phyloP scores from a whole-genome alignment of 2,797 vertebrate genomes.

The Sebastes baramenuke region DNA sequence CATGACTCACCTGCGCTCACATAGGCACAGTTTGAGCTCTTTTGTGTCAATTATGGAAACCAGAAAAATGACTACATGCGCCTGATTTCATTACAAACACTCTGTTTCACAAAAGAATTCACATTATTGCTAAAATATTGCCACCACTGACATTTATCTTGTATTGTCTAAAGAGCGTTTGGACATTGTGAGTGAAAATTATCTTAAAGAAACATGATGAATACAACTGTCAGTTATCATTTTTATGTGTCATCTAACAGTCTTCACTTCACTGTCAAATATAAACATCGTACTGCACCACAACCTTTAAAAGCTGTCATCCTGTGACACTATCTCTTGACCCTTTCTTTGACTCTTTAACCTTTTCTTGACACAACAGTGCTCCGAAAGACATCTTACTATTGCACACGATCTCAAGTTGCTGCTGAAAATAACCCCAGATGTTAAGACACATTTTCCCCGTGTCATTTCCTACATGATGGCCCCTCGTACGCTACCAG shows the following conservation, averaged over 20 bases:
- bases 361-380: slow-evolving; percentile 19
- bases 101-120: neutral
- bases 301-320: slow-evolving; percentile 11
- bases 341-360: slow-evolving; percentile 29
- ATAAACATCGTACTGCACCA: neutral
- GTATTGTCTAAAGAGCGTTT: neutral
- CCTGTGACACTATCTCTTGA: neutral
- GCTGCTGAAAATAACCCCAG: slow-evolving; percentile 27
- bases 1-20: slow-evolving; percentile 32
- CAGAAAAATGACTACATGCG: neutral
- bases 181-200: neutral
- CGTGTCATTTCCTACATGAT: slow-evolving; percentile 39
- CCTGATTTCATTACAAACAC: neutral
- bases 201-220: neutral
- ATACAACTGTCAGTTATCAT: slow-evolving; percentile 16
- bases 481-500: slow-evolving; percentile 8
- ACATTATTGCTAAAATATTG: neutral
- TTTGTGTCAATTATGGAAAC: neutral
- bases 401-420: neutral
- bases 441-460: slow-evolving; percentile 36
- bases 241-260: neutral
- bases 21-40: neutral
- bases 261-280: neutral
- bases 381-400: slow-evolving; percentile 7
- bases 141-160: neutral